phyloP scores from a whole-genome alignment of 2,797 vertebrate genomes.

The Eulemur albifrons region DNA sequence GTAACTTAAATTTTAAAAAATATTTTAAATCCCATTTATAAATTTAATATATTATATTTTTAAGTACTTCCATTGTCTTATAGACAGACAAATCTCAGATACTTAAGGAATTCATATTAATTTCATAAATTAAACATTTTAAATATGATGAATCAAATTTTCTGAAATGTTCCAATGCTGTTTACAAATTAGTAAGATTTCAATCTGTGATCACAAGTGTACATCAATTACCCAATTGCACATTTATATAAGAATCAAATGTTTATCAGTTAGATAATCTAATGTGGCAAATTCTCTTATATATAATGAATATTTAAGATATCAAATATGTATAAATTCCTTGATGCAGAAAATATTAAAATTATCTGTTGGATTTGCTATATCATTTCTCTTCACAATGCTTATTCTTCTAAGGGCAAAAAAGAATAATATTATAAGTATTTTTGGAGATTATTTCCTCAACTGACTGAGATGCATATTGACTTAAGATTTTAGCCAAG shows the following conservation, averaged over 20 bases:
- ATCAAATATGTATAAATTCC: background rate
- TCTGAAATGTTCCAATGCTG: background rate
- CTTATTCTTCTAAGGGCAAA: background rate
- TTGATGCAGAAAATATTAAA: background rate
- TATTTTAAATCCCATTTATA: background rate
- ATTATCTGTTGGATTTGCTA: background rate
- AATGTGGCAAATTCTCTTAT: background rate
- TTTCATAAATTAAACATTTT: background rate
- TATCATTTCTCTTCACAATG: background rate
- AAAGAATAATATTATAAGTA: background rate
- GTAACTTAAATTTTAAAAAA: background rate
- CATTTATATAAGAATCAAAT: background rate
- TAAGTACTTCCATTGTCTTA: background rate
- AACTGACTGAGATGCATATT: background rate
- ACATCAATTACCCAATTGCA: background rate
- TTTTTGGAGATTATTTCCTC: background rate
- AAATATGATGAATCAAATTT: background rate
- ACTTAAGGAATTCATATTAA: slow-evolving; percentile 17
- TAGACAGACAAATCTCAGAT: background rate
- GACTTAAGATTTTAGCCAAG: background rate
- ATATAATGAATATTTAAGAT: background rate
- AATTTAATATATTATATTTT: background rate
- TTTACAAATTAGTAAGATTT: background rate
- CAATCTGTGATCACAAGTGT: background rate
- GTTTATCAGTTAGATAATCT: background rate